Percentiles rank a stretch among this genome's conserved stretches.
These are phyloP conservation scores for Dolichomitus sp. DNA, from an alignment of 2,888 invertebrate genomes.

Conservation along the genomic window DNA sequence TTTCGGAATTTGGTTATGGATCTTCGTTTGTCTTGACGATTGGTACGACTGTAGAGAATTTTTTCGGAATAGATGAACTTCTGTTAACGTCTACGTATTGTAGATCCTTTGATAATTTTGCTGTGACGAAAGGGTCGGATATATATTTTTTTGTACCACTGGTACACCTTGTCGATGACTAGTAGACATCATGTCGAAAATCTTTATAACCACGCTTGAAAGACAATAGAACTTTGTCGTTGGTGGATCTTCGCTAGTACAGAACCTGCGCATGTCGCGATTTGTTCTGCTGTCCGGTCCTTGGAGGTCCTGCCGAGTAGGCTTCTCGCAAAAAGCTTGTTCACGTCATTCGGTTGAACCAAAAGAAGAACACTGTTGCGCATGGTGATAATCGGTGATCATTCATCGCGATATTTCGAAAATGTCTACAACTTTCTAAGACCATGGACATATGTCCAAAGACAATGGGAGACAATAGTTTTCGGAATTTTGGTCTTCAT, in stretches of 20 bases:
- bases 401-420: conserved; percentile 32
- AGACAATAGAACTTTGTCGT: conserved; percentile 33
- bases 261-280: conserved; percentile 28
- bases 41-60: neutral
- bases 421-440: neutral
- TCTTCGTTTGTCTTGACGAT: neutral
- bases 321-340: neutral
- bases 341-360: conserved; percentile 12
- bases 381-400: conserved; percentile 41
- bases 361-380: conserved; percentile 5
- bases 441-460: neutral
- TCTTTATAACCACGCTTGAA: conserved; percentile 12
- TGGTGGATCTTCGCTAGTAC: conserved; percentile 8
- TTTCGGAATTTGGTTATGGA: neutral
- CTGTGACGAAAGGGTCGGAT: neutral
- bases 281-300: conserved; percentile 44
- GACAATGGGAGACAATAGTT: neutral
- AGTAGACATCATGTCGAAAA: conserved; percentile 36
- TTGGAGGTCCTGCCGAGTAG: neutral
- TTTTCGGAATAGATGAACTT: neutral
- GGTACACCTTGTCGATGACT: neutral
- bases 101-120: conserved; percentile 13
- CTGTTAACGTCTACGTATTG: neutral
- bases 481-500: neutral
- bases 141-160: neutral